Percentiles rank a stretch among this genome's conserved stretches.
phyloP scores from a whole-genome alignment of 2,797 vertebrate genomes.

The Caiman crocodilus region DNA sequence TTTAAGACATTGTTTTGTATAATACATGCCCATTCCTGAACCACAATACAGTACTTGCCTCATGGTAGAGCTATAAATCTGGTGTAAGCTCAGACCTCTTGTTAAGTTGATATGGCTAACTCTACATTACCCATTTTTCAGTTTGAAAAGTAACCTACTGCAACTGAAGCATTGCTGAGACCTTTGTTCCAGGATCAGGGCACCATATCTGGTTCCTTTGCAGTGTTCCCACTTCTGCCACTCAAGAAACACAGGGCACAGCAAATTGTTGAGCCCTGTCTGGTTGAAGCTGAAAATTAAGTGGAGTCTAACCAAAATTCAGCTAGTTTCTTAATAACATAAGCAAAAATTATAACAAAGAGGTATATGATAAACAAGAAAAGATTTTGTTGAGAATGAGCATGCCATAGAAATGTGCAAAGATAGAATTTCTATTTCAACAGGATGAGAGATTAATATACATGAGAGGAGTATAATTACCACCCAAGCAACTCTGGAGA shows the following conservation, averaged over 20 bases:
- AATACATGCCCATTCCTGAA: too few species aligned
- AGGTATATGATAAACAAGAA: neutral
- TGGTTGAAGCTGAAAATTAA: neutral
- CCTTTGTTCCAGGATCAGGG: neutral
- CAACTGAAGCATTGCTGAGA: neutral
- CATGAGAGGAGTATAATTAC: conserved; percentile 15
- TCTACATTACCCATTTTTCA: neutral
- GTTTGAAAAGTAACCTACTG: neutral
- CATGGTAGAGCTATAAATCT: neutral
- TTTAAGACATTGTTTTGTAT: neutral
- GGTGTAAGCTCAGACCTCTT: neutral
- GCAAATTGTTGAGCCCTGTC: neutral
- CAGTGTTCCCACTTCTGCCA: neutral
- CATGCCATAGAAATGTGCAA: neutral
- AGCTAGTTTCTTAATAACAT: neutral
- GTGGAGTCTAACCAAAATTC: neutral
- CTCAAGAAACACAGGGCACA: neutral
- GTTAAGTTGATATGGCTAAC: neutral
- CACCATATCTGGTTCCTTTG: neutral
- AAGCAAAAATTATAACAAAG: neutral
- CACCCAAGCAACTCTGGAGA: neutral
- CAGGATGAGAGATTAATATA: conserved; percentile 11
- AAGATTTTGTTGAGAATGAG: neutral
- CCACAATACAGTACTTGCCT: neutral
- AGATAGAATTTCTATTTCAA: conserved; percentile 8